Evolutionary conservation across 2,797 vertebrate genomes (phyloP).

Genomic region (Eutrigla gurnardus): DNA sequence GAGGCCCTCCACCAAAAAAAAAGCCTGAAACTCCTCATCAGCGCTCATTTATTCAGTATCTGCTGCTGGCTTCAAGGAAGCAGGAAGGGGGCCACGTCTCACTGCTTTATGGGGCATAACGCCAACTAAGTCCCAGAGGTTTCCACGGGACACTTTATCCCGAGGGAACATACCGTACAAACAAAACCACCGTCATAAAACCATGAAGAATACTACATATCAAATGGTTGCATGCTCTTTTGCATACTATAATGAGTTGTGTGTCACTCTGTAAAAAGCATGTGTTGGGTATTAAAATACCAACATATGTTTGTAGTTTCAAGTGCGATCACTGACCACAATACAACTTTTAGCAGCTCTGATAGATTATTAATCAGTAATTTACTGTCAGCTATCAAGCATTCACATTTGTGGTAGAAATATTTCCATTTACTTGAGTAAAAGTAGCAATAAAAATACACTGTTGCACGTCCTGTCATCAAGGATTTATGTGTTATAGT

Average conservation of each 20-base stretch:
- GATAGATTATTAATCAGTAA: too few species aligned
- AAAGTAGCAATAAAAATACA: constrained; percentile 2
- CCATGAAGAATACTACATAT: background rate
- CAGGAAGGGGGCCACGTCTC: too few species aligned
- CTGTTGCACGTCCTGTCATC: background rate
- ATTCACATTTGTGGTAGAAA: background rate
- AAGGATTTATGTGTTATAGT: background rate
- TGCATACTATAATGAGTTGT: background rate
- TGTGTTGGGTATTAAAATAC: background rate
- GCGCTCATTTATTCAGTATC: constrained; percentile 33
- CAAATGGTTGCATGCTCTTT: background rate
- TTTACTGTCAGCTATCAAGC: background rate
- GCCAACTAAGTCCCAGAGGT: background rate
- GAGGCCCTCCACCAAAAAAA: constrained; percentile 37
- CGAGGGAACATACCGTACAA: background rate
- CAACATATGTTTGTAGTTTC: background rate
- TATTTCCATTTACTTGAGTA: background rate
- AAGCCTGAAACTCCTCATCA: constrained; percentile 56
- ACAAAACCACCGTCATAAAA: background rate
- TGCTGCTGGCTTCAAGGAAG: background rate
- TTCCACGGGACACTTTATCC: background rate
- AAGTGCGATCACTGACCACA: background rate
- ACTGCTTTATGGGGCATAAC: background rate
- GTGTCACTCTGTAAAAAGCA: too few species aligned
- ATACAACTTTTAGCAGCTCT: background rate